Evolutionary conservation across 2,797 vertebrate species (phyloP).

Genomic region (Enteromius afrohamiltoni): DNA sequence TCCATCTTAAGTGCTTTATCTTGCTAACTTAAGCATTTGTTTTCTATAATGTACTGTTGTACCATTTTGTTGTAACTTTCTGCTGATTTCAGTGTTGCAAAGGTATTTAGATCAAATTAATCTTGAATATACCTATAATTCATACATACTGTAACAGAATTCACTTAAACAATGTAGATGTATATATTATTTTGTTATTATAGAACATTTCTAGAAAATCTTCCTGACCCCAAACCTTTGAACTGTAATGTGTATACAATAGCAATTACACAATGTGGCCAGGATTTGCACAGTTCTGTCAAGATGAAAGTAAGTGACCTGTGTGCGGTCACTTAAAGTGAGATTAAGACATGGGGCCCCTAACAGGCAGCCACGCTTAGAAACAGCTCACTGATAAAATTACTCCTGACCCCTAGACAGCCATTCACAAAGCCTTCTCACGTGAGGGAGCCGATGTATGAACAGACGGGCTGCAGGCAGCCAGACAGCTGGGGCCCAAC

Average conservation of each 20-base stretch:
- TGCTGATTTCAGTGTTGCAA: background rate
- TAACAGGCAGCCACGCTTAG: background rate
- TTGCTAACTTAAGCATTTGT: background rate
- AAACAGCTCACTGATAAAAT: slow-evolving; percentile 25
- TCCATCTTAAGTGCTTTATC: background rate
- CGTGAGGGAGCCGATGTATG: background rate
- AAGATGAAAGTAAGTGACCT: slow-evolving; percentile 15
- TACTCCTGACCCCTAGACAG: slow-evolving; percentile 31
- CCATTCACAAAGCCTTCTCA: slow-evolving; percentile 46
- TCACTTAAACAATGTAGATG: background rate
- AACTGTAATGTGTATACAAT: background rate
- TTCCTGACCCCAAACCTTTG: background rate
- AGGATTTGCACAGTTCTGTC: background rate
- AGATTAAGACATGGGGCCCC: background rate
- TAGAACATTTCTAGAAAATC: background rate
- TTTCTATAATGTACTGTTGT: background rate
- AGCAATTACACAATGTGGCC: background rate
- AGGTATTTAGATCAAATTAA: background rate
- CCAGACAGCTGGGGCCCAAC: slow-evolving; percentile 52
- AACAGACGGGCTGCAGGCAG: slow-evolving; percentile 29
- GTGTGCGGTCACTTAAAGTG: slow-evolving; percentile 9
- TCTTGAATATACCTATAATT: background rate
- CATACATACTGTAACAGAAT: background rate
- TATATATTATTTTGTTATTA: background rate
- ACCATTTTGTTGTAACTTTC: background rate